Evolutionary conservation across 2,113 vertebrate genomes (phyloP).

Genomic region (Nyctibius bracteatus): DNA sequence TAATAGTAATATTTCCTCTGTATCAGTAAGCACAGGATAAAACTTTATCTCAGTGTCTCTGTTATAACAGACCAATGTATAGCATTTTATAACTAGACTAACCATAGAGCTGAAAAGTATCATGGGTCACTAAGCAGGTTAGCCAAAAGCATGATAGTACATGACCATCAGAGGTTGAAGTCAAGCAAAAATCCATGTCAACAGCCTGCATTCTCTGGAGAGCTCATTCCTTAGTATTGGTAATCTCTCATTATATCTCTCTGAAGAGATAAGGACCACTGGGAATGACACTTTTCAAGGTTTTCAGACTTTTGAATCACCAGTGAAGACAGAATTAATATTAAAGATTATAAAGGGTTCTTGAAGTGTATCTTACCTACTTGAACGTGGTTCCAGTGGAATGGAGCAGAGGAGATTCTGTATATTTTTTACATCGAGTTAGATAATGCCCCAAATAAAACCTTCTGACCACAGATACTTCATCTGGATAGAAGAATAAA

Average conservation of each 20-base stretch:
- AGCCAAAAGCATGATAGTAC: neutral
- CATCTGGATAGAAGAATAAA: neutral
- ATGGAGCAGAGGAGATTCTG: neutral
- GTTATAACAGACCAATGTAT: neutral
- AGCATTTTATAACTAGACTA: neutral
- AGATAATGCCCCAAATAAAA: neutral
- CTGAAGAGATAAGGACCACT: neutral
- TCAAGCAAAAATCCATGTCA: neutral
- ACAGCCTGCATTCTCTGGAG: neutral
- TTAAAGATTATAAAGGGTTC: neutral
- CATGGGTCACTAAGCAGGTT: neutral
- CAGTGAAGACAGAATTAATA: neutral
- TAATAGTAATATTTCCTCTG: neutral
- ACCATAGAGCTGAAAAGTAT: neutral
- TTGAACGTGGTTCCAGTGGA: neutral
- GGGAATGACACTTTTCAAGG: neutral
- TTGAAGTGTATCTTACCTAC: neutral
- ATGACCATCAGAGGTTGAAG: neutral
- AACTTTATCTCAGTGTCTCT: neutral
- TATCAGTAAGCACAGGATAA: neutral
- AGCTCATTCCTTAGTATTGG: neutral
- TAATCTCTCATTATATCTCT: neutral
- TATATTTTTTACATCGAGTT: neutral
- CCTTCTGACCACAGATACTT: neutral
- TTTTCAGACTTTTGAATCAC: neutral